Evolutionary conservation across 2,888 invertebrate genomes (phyloP), one percentile per base, ranked within the genome.

Genomic region (Heterodera filipjevi): DNA sequence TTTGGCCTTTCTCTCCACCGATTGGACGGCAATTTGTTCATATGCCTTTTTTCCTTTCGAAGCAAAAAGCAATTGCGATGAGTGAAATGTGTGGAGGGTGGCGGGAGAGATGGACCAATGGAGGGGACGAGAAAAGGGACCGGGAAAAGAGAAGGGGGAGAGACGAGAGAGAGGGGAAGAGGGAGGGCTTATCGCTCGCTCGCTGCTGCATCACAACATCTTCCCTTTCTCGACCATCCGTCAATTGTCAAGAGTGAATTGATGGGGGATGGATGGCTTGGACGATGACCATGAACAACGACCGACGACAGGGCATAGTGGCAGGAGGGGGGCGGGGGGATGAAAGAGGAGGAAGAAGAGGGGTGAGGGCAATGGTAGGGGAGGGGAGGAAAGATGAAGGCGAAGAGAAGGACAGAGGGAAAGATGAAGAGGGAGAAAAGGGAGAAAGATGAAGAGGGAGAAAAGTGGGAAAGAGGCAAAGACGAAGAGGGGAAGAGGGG

Each of bases 261-360:
- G 19, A 49, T 49, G 49, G 19, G 39, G 39, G 39, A 39, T 39
- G 39, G 39, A 59, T 59, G 59, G n/a, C n/a, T 59, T 59, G 59
- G 59, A 59, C 59, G 59, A 59, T 59, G 59, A 59, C 59, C 59
- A 59, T 59, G 59, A 59, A 59, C 27, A 10, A 53, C 22, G 53
- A n/a, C n/a, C n/a, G 22, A 53, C 53, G 53, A 53, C 22, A 44
- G 44, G 44, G 44, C 44, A n/a, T n/a, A n/a, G 44, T 12, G 44
- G 8, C 44, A 44, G 12, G n/a, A n/a, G n/a, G n/a, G n/a, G n/a
- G n/a, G n/a, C n/a, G n/a, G n/a, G n/a, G n/a, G n/a, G n/a, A n/a
- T n/a, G n/a, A n/a, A n/a, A n/a, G n/a, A n/a, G n/a, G n/a, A n/a
- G n/a, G n/a, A n/a, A n/a, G n/a, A n/a, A n/a, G n/a, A n/a, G n/a